These are phyloP conservation scores for Motacilla tschutschensis DNA, from an alignment of 2,113 vertebrate genomes.

Conservation along the genomic window DNA sequence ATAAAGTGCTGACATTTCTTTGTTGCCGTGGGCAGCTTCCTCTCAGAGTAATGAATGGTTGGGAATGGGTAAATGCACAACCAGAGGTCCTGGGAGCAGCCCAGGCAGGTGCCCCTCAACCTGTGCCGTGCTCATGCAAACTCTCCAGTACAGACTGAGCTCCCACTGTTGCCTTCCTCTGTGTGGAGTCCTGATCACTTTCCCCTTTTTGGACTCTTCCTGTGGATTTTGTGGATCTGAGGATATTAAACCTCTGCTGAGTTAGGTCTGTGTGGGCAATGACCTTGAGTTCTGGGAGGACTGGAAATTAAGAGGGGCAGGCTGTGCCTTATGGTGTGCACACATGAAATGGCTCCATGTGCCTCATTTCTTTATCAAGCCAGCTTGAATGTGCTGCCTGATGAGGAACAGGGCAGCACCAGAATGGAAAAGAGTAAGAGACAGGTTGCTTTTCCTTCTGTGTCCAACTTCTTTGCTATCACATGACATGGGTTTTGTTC, in stretches of 20 bases:
- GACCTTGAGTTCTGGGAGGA: background rate
- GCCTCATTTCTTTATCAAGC: background rate
- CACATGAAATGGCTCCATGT: background rate
- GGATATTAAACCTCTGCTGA: background rate
- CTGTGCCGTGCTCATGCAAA: rapidly evolving
- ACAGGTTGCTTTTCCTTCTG: background rate
- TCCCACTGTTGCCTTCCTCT: background rate
- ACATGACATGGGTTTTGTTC: background rate
- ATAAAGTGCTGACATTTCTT: background rate
- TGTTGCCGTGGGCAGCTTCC: background rate
- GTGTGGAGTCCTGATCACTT: rapidly evolving
- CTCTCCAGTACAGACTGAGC: background rate
- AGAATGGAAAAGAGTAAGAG: background rate
- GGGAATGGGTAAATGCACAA: background rate
- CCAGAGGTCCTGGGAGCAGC: background rate
- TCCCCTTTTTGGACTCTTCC: background rate
- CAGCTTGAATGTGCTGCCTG: background rate
- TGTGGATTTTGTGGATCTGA: background rate
- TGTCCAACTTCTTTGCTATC: background rate
- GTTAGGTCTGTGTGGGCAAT: background rate
- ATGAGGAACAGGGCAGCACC: background rate
- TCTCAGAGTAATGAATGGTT: background rate
- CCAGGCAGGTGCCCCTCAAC: background rate
- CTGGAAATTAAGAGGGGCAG: background rate
- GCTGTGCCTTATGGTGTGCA: background rate